These are phyloP conservation scores for Plagodis dolabraria DNA, from an alignment of 2,888 invertebrate species.

Conservation along the genomic window DNA sequence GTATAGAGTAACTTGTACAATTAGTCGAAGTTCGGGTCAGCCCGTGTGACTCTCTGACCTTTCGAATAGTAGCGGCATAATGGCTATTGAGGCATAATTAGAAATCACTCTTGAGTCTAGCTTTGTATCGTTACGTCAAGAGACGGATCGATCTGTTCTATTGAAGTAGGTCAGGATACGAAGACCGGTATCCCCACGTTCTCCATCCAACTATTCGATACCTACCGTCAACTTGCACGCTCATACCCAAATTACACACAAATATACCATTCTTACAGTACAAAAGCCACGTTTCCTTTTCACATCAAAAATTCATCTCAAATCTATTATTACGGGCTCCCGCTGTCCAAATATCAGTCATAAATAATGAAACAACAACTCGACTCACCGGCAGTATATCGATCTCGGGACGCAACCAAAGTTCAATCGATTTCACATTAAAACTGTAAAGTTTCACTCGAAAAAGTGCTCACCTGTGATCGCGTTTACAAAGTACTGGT, in stretches of 20 bases:
- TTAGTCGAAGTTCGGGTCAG: conserved; percentile 10
- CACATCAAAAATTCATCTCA: conserved; percentile 43
- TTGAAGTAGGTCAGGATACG: conserved; percentile 51
- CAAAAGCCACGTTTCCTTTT: conserved; percentile 29
- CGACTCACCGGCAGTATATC: conserved; percentile 65
- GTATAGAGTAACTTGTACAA: conserved; percentile 13
- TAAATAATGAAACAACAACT: conserved; percentile 63
- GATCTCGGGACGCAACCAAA: conserved; percentile 56
- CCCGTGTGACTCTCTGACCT: conserved; percentile 38
- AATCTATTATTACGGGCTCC: conserved; percentile 52
- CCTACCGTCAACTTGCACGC: conserved; percentile 9
- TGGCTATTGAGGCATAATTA: conserved; percentile 14
- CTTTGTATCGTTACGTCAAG: conserved; percentile 28
- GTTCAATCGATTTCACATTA: conserved; percentile 68
- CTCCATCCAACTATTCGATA: not conserved
- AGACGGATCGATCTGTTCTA: conserved; percentile 44
- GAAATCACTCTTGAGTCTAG: conserved; percentile 21
- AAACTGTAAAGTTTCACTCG: conserved; percentile 62
- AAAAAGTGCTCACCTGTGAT: conserved; percentile 61
- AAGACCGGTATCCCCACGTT: conserved; percentile 22
- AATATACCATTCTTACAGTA: conserved; percentile 27
- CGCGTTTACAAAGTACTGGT: conserved; percentile 60
- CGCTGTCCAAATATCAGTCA: conserved; percentile 54
- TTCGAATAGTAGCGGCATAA: conserved; percentile 18
- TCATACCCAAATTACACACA: conserved; percentile 15